Conservation (phyloP, 1,140 invertebrate species). For the Drosophila bocki region DNA sequence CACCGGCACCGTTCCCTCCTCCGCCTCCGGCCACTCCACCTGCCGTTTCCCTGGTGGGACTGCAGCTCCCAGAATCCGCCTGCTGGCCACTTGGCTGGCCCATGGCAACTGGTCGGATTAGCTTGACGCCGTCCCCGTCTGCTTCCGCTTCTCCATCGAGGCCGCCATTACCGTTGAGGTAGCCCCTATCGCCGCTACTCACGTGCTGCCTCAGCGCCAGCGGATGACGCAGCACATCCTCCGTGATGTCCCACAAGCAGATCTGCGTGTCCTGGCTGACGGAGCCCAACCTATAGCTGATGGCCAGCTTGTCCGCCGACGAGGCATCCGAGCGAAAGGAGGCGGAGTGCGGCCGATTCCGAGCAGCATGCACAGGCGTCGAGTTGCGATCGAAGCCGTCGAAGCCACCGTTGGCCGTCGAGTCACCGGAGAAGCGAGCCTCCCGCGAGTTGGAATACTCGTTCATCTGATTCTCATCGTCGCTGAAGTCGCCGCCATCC, state of each 20-base stretch:
- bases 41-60: conserved; percentile 60
- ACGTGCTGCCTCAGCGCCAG: conserved; percentile 84
- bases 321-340: conserved; percentile 86
- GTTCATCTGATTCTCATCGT: conserved; percentile 87
- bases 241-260: conserved; percentile 99
- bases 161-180: conserved; percentile 58
- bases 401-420: conserved; percentile 84
- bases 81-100: conserved; percentile 58
- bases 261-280: conserved; percentile 99
- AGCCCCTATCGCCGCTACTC: conserved; percentile 74
- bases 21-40: conserved; percentile 14
- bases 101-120: conserved; percentile 77
- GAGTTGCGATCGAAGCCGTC: conserved; percentile 85
- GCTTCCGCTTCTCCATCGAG: conserved; percentile 41
- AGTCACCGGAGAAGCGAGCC: conserved; percentile 74
- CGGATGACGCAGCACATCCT: conserved; percentile 93
- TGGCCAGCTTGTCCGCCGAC: conserved; percentile 86
- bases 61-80: conserved; percentile 64
- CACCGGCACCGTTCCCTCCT: conserved; percentile 35
- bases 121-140: conserved; percentile 71
- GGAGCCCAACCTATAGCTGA: conserved; percentile 96
- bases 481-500: conserved; percentile 87
- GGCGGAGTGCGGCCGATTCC: conserved; percentile 86
- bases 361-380: conserved; percentile 73
- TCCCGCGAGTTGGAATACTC: conserved; percentile 75